Base-by-base conservation (phyloP, 2,797 vertebrate genomes). In the Botia almorhae region DNA sequence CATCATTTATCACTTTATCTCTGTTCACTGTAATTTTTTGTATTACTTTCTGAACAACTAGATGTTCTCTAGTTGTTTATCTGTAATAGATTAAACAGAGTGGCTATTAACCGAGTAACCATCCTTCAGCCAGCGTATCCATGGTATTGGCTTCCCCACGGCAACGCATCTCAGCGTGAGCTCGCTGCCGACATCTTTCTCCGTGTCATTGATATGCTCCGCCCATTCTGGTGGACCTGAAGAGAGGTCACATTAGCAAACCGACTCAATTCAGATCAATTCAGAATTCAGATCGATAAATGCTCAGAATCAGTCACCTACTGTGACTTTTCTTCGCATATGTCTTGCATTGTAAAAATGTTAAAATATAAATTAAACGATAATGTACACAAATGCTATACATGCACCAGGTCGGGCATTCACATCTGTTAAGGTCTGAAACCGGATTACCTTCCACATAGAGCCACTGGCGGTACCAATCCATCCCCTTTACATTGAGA, bases 81-180 rank as follows among this genome's bases (percentile, higher is more conserved):
- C 23, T 26, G 23, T 21, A 29, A n/a, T n/a, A 60, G 21, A 76
- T 72, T 11, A 43, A 39, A 43, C 10, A 13, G 48, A 8, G 39
- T 43, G 39, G 0, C 2, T 60, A 87, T 93, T 89, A 90, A 98
- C 97, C 83, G 94, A 92, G 46, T 93, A 95, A 84, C 97, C 98
- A n/a, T 99, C 96, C 89, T 97, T 98, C 89, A 98, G 91, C 98
- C 98, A 99, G 74, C 95, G 95, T 69, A 99, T 97, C 63, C 95
- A 95, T 33, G 98, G 98, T 50, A 94, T 93, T 3, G 98, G 98
- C 73, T 96, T 99, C 70, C 96, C 98, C 0, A 95, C 92, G 26
- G 98, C 97, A 69, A 96, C 90, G 26, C 98, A 99, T 71, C 96
- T 95, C 95, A 98, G 97, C 50, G 95, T 96, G 60, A 98, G 95